Evolutionary conservation across 1,140 invertebrate species (phyloP), one percentile per base, ranked within the genome.

Genomic region (Asobara japonica): DNA sequence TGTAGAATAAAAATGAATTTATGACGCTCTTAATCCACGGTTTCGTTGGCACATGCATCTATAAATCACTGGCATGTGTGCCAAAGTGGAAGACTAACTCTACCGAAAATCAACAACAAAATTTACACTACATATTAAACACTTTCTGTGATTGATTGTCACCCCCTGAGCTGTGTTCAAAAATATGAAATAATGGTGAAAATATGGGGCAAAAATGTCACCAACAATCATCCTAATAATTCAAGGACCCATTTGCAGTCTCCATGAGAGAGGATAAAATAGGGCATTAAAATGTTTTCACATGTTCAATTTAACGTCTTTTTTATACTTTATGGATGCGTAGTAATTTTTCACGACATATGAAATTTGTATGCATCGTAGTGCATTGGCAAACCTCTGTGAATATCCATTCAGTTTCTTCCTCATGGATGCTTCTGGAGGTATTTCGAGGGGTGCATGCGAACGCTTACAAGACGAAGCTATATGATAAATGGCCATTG

Each of bases 11-110:
- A 71, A 74, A 70, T 65, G 68, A 74, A 74, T 79, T 78, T 79
- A 79, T 75, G 71, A 72, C 65, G 48, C 76, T 68, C 76, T 78
- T 79, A 77, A 79, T 78, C 77, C 77, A 74, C 36, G 74, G 72
- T 77, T 77, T 69, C 71, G 73, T 77, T 76, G 76, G 73, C 73
- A 74, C 66, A 61, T 38, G 60, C 3, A 3, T 45, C n/a, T 69
- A 77, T 77, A 78, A 76, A 75, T 72, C 70, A 72, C 48, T 69
- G 73, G 71, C 74, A 78, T 74, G 72, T 72, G 76, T 78, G 48
- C 64, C 73, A 67, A 71, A 78, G 74, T 79, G 75, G 61, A 20
- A 16, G 41, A 36, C 31, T 45, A 45, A 45, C n/a, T 45, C 41
- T 8, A 4, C 7, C 8, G 8, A 45, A 16, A 16, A 45, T 13